Conservation (phyloP, 2,888 invertebrate species). For the Leucania comma region DNA sequence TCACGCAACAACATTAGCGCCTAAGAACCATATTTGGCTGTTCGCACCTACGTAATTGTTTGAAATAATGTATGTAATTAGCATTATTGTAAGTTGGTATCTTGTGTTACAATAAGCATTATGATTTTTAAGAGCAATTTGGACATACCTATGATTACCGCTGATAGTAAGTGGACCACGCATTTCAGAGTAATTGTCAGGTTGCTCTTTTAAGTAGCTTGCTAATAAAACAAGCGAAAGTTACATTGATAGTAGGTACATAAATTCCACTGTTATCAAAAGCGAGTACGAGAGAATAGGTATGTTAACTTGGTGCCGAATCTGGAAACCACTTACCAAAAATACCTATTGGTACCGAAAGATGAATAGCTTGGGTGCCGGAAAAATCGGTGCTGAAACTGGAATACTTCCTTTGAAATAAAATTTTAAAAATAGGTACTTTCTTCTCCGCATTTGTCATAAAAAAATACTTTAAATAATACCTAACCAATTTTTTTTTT, state of each 20-base stretch:
- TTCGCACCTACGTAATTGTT: conserved; percentile 42
- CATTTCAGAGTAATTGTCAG: conserved; percentile 25
- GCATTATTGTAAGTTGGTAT: conserved; percentile 12
- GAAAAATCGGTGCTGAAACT: no score
- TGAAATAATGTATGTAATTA: conserved; percentile 34
- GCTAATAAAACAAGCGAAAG: conserved; percentile 31
- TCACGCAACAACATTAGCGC: conserved; percentile 26
- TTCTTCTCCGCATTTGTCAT: no score
- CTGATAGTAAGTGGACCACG: conserved; percentile 13
- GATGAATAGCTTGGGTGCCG: no score
- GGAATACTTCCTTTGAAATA: no score
- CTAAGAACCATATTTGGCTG: conserved; percentile 17
- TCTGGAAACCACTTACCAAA: no score
- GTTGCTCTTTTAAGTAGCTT: conserved; percentile 21
- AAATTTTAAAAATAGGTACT: no score
- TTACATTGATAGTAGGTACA: conserved; percentile 9
- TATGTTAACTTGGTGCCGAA: no score
- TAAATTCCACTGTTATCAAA: neutral
- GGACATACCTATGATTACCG: conserved; percentile 17
- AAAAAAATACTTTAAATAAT: no score
- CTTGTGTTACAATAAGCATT: conserved; percentile 23
- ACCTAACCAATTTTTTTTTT: no score
- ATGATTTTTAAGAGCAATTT: conserved; percentile 16
- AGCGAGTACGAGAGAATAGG: no score
- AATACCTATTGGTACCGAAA: no score